Evolutionary conservation across 2,797 vertebrate species (phyloP).

Genomic region (Chelon labrosus): DNA sequence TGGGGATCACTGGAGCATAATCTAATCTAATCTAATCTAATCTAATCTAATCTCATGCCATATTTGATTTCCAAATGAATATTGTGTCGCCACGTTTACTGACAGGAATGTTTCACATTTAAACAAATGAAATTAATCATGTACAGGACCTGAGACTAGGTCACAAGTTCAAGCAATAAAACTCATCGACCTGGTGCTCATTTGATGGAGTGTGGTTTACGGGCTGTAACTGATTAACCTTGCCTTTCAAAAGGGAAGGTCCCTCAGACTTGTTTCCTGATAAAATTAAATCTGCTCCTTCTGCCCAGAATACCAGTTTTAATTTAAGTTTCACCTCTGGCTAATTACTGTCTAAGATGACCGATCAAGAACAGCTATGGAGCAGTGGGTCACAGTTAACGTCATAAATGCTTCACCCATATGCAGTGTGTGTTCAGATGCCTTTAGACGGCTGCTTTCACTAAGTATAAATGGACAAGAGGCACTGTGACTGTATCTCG

Average conservation of each 20-base stretch:
- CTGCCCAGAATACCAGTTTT: not conserved
- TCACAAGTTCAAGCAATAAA: conserved; percentile 5
- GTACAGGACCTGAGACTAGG: not conserved
- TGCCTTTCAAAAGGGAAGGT: conserved; percentile 27
- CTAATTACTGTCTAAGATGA: conserved; percentile 19
- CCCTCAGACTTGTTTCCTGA: conserved; percentile 8
- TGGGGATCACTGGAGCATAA: not conserved
- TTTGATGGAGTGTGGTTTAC: not conserved
- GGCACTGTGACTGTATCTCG: too few relatives aligned
- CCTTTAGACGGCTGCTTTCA: not conserved
- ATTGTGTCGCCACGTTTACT: not conserved
- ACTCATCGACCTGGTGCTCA: not conserved
- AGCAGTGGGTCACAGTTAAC: not conserved
- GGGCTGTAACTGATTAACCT: conserved; percentile 40
- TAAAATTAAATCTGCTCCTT: conserved; percentile 13
- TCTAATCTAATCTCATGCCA: not conserved
- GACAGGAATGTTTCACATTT: not conserved
- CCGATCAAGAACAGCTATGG: not conserved
- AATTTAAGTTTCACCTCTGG: not conserved
- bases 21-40: conserved; percentile 1
- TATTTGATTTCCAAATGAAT: not conserved
- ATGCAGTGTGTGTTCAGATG: too few relatives aligned
- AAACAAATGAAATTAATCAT: not conserved
- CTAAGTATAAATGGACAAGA: not conserved
- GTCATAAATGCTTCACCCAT: not conserved